Conservation (phyloP, 2,113 vertebrate genomes). For the Scartelaos histophorus region DNA sequence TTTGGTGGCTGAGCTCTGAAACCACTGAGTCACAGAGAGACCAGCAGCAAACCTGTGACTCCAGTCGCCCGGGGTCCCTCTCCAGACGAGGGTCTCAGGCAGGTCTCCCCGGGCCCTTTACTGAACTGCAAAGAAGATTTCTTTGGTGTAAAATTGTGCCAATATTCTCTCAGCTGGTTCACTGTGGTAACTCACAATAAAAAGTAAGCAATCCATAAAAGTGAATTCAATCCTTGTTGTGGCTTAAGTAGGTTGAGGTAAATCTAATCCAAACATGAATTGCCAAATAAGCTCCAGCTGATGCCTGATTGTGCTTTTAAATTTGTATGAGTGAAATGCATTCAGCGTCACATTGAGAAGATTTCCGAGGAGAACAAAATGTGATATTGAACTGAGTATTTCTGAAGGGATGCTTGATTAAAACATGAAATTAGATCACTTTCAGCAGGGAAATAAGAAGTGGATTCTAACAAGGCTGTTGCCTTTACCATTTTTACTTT, state of each 20-base stretch:
- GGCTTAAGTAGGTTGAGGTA: background rate
- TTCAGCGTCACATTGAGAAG: slow-evolving; percentile 3
- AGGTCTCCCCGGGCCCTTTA: background rate
- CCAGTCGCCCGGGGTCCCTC: background rate
- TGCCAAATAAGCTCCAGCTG: background rate
- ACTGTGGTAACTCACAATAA: background rate
- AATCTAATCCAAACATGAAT: background rate
- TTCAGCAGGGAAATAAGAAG: slow-evolving; percentile 7
- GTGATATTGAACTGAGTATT: slow-evolving; percentile 4
- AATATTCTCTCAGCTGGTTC: too few relatives aligned
- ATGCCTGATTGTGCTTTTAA: background rate
- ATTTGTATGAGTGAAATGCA: background rate
- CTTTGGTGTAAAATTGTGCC: too few relatives aligned
- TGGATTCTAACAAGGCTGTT: background rate
- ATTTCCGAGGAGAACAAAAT: slow-evolving; percentile 7
- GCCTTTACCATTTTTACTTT: background rate
- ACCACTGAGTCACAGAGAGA: too few relatives aligned
- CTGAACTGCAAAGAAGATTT: background rate
- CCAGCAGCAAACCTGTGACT: background rate
- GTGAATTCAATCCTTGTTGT: background rate
- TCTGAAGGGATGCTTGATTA: background rate
- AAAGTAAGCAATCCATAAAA: background rate
- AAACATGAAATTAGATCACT: slow-evolving; percentile 12
- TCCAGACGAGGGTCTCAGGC: background rate
- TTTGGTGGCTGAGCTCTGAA: too few relatives aligned